Conservation (phyloP, 2,888 invertebrate species). For the Abrostola tripartita region DNA sequence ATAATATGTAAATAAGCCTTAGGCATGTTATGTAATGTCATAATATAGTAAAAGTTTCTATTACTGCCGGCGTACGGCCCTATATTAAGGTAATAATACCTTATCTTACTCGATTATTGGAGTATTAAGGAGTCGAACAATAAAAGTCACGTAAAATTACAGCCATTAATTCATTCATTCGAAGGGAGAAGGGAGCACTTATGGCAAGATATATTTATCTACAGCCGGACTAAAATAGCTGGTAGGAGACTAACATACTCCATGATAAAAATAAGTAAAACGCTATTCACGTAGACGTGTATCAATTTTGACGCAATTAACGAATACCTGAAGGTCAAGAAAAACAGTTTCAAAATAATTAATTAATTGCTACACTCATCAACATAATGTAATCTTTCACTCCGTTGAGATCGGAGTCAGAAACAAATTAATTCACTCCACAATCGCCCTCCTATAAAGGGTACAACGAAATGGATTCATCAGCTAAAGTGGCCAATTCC, state of each 20-base stretch:
- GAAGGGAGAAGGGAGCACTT: not conserved
- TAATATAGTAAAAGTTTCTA: constrained; percentile 1
- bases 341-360: constrained; percentile 33
- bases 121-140: not conserved
- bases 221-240: not conserved
- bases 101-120: constrained; percentile 9
- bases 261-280: not conserved
- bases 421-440: constrained; percentile 84
- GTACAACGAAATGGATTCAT: constrained; percentile 84
- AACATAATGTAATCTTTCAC: constrained; percentile 83
- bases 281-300: not conserved
- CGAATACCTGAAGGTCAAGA: not conserved
- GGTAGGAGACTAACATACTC: not conserved
- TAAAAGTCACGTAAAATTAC: constrained; percentile 17
- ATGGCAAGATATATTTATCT: constrained; percentile 1
- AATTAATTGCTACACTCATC: constrained; percentile 65
- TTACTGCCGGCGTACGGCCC: not conserved
- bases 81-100: not conserved
- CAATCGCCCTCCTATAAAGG: constrained; percentile 79
- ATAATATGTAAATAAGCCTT: constrained; percentile 1
- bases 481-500: constrained; percentile 88
- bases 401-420: constrained; percentile 77
- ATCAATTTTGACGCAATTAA: not conserved
- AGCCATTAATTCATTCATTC: constrained; percentile 7
- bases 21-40: not conserved